phyloP scores from a whole-genome alignment of 2,797 vertebrate genomes.

The Echeneis naucrates region DNA sequence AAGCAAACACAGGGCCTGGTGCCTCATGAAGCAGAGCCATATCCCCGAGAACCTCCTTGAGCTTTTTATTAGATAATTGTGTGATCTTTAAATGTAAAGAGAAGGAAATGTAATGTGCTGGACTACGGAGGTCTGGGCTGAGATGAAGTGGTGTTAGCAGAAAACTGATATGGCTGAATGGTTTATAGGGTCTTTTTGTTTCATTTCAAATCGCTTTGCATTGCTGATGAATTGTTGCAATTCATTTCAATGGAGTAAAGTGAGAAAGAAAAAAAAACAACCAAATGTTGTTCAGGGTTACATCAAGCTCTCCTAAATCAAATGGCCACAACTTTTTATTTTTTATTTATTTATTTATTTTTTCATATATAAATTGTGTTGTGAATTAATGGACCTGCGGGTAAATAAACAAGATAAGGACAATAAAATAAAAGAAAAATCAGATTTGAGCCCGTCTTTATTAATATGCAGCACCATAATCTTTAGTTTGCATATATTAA shows the following conservation, averaged over 20 bases:
- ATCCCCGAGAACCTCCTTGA: neutral
- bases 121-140: constrained; percentile 49
- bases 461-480: neutral
- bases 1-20: constrained; percentile 23
- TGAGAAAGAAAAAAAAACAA: constrained; percentile 41
- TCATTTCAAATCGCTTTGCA: constrained; percentile 59
- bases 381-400: neutral
- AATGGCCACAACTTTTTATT: neutral
- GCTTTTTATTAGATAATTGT: constrained; percentile 34
- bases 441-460: neutral
- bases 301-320: constrained; percentile 34
- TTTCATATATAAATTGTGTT: constrained; percentile 1
- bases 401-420: neutral
- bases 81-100: constrained; percentile 57
- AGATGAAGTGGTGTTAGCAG: constrained; percentile 58
- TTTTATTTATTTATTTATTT: neutral
- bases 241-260: constrained; percentile 48
- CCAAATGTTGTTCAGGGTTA: constrained; percentile 6
- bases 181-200: constrained; percentile 64
- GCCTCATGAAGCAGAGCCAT: constrained; percentile 11
- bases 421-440: neutral
- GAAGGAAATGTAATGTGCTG: constrained; percentile 44
- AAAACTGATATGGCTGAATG: constrained; percentile 60
- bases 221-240: constrained; percentile 33
- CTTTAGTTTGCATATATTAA: constrained; percentile 6